Base-by-base conservation (phyloP, 2,797 vertebrate genomes). In the Peromyscus aztecus region DNA sequence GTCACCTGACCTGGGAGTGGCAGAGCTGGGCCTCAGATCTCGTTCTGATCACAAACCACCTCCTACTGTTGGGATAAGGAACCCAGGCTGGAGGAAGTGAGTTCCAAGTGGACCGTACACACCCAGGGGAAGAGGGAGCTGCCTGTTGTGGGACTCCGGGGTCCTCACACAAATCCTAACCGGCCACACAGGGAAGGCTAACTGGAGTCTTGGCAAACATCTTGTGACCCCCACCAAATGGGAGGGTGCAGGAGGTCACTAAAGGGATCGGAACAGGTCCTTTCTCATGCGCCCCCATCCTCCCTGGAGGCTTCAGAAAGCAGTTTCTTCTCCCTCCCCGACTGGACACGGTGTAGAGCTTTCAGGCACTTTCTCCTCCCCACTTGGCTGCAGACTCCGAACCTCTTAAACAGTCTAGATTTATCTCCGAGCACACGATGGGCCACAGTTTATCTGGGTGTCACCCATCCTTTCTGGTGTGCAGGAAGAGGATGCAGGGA, bases 131-230 rank as follows among this genome's bases (percentile, higher is more conserved):
- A 2, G 83, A 16, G 6, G 43, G 34, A 4, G 27, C 29, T 21
- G 7, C 14, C 81, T 0, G 0, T 40, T 27, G 1, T 0, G 59
- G 27, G 2, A 17, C 6, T 17, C 46, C 0, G 61, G 37, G 1
- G 0, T 19, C 29, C 34, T 37, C 2, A 1, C 5, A 21, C 0
- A 4, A 29, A 16, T 4, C 85, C 23, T 6, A 16, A 40, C 2
- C 4, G 6, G 23, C 16, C 89, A 52, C 55, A 13, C 0, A 17
- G 52, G 52, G 55, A 40, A 57, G 78, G 24, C 34, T 11, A 13
- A 16, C 0, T 4, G 16, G 40, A 59, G 40, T 9, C 61, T 59
- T 27, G 1, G 14, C 0, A 11, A 37, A n/a, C 19, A 27, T 9
- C 87, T 16, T 11, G 71, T 6, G 40, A 17, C 6, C 57, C 57